Percentiles rank a stretch among this genome's conserved stretches.
phyloP scores from a whole-genome alignment of 2,113 vertebrate genomes.

The Eonycteris spelaea region DNA sequence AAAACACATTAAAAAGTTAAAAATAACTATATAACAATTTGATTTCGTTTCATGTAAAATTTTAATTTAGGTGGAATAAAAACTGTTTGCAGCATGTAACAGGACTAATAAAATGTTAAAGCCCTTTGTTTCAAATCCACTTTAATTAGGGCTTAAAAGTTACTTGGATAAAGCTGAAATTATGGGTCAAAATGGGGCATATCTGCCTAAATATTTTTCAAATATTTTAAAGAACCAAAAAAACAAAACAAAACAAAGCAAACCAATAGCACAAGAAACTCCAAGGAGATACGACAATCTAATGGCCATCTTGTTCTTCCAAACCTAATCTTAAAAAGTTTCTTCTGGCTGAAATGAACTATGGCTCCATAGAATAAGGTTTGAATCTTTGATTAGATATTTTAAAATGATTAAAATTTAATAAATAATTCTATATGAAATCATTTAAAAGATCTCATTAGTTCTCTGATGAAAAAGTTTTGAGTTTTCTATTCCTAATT shows the following conservation, averaged over 20 bases:
- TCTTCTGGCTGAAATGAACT: neutral
- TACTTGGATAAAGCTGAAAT: neutral
- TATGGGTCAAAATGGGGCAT: neutral
- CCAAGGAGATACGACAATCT: neutral
- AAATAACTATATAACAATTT: constrained; percentile 2
- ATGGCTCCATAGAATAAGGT: neutral
- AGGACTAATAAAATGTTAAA: neutral
- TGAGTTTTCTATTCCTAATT: neutral
- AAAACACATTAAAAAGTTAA: constrained; percentile 40
- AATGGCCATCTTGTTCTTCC: neutral
- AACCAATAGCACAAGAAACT: neutral
- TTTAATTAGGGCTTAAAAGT: constrained; percentile 22
- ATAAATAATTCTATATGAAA: neutral
- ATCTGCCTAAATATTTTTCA: neutral
- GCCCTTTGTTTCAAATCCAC: neutral
- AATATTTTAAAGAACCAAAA: neutral
- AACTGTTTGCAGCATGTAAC: neutral
- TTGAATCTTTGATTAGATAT: neutral
- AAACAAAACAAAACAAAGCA: too few relatives aligned
- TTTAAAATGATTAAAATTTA: constrained; percentile 4
- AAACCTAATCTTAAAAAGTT: neutral
- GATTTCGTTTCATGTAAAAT: constrained; percentile 46
- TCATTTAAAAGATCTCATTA: neutral
- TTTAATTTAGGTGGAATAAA: constrained; percentile 14
- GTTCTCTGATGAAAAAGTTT: neutral